A percentile compares a stretch with the other conserved stretches of the same genome.
phyloP scores from a whole-genome alignment of 2,113 vertebrate genomes.

The Bufo bufo region DNA sequence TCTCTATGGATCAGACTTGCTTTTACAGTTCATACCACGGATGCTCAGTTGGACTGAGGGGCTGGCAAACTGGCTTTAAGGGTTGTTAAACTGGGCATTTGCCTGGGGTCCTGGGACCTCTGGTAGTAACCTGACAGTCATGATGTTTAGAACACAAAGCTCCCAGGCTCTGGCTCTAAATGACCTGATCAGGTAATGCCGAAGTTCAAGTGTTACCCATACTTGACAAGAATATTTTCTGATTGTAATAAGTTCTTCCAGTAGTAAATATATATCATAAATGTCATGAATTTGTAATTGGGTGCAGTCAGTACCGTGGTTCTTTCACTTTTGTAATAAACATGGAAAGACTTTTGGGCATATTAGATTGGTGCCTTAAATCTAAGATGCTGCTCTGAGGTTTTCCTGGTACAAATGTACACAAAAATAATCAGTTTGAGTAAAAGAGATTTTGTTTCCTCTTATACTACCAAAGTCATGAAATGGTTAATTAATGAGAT shows the following conservation, averaged over 20 bases:
- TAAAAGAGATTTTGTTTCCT: background rate
- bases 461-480: background rate
- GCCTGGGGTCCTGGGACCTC: too few species aligned
- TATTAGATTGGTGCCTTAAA: background rate
- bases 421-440: background rate
- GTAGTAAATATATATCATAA: background rate
- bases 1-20: too few species aligned
- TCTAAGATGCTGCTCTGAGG: background rate
- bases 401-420: background rate
- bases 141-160: too few species aligned
- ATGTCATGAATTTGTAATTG: background rate
- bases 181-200: too few species aligned
- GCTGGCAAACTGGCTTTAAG: background rate
- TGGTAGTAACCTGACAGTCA: too few species aligned
- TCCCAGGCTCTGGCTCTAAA: too few species aligned
- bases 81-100: background rate
- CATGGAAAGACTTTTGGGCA: background rate
- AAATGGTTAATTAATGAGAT: background rate
- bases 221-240: background rate
- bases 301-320: background rate
- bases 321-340: background rate
- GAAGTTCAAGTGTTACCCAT: background rate
- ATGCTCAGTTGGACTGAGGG: too few species aligned
- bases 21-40: too few species aligned
- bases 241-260: too few species aligned